A percentile compares a stretch with the other conserved stretches of the same genome.
phyloP scores from a whole-genome alignment of 2,113 vertebrate species.

The Crotalus helleri region DNA sequence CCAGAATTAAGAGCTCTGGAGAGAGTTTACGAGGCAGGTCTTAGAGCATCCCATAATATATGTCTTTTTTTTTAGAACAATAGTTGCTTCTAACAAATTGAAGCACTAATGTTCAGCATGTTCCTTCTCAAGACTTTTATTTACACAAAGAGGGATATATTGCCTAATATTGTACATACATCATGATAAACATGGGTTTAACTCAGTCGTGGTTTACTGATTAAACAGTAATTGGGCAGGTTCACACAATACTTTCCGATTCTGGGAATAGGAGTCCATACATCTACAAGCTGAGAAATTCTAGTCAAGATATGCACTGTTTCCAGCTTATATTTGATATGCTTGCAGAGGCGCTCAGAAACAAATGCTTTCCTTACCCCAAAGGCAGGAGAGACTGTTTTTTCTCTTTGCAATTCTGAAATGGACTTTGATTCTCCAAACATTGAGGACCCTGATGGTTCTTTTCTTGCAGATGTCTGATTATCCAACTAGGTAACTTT shows the following conservation, averaged over 20 bases:
- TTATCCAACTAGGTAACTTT: no score
- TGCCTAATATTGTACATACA: neutral
- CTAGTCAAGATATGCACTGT: neutral
- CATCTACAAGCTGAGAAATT: neutral
- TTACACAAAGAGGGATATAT: neutral
- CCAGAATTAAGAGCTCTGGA: conserved; percentile 46
- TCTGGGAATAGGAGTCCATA: neutral
- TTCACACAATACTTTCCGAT: neutral
- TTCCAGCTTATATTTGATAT: neutral
- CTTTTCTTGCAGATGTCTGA: no score
- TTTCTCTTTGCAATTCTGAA: no score
- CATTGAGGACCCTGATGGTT: no score
- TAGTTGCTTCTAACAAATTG: conserved; percentile 41
- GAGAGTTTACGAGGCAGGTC: conserved; percentile 50
- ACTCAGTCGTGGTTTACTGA: neutral
- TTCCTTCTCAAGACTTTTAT: neutral
- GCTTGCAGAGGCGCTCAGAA: neutral
- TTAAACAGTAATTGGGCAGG: neutral
- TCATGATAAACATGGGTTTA: neutral
- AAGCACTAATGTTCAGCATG: conserved; percentile 40
- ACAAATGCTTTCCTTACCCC: no score
- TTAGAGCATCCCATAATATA: conserved; percentile 24
- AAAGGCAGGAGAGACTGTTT: no score
- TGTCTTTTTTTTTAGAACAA: neutral
- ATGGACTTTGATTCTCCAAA: no score